Conservation (phyloP, 1,140 invertebrate species). For the Neuroterus valhalla region DNA sequence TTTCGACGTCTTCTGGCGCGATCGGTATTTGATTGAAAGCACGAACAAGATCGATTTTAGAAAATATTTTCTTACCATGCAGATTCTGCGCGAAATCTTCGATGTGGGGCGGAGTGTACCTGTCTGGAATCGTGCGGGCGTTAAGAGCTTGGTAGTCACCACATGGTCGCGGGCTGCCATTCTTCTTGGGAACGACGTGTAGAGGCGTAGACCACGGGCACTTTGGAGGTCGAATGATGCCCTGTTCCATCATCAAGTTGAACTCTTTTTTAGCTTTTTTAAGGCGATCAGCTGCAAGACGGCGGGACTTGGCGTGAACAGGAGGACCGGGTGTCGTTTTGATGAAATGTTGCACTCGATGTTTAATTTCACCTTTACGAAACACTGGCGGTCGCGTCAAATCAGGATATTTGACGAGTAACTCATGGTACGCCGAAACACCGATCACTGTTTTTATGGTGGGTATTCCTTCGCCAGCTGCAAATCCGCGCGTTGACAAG, state of each 20-base stretch:
- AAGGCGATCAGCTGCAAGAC: conserved; percentile 40
- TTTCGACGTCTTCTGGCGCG: background rate
- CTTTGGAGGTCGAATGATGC: conserved; percentile 51
- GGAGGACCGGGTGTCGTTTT: conserved; percentile 62
- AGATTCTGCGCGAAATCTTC: conserved; percentile 53
- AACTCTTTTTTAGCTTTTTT: conserved; percentile 18
- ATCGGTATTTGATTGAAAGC: too few relatives aligned
- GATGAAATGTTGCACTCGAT: conserved; percentile 50
- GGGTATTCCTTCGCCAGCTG: too few relatives aligned
- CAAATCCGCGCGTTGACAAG: too few relatives aligned
- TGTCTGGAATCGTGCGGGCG: too few relatives aligned
- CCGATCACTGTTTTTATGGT: too few relatives aligned
- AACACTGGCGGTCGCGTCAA: conserved; percentile 51
- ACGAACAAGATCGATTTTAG: conserved; percentile 69
- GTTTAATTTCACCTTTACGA: background rate
- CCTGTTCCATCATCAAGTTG: conserved; percentile 46
- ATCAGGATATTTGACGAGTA: conserved; percentile 44
- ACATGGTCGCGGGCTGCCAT: too few relatives aligned
- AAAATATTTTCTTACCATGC: conserved; percentile 53
- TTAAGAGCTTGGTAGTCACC: too few relatives aligned
- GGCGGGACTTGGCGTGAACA: conserved; percentile 54
- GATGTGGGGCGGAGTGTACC: too few relatives aligned
- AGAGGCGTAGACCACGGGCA: conserved; percentile 69
- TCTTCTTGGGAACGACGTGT: too few relatives aligned
- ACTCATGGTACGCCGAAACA: too few relatives aligned